Base-by-base conservation (phyloP, 2,888 invertebrate genomes). In the Eupithecia tripunctaria region DNA sequence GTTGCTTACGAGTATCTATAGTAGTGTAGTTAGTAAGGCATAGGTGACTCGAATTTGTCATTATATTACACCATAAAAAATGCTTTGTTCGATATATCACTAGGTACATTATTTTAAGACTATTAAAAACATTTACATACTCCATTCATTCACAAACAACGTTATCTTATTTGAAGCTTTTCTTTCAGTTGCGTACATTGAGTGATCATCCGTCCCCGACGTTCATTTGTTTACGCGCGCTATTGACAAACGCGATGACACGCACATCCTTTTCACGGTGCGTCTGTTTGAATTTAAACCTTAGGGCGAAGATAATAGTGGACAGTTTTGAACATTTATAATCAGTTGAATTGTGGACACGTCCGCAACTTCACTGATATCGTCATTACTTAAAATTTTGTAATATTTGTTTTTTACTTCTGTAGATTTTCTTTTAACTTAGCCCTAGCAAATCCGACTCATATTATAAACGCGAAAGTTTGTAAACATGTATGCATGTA, bases 211-310 rank as follows among this genome's bases (percentile, higher is more conserved):
- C 66, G 64, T 62, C 63, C 67, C 47, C 63, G 47, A 32, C 71
- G 25, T 60, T 69, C 56, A 69, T 67, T 84, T 84, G 85, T 87
- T 86, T 82, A 79, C 72, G 66, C 60, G 67, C 47, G 74, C 72
- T 69, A 80, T 84, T 82, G 81, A 84, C 85, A 82, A 78, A 65
- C 79, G 83, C 66, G 69, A 72, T 86, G 86, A 85, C 88, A 86
- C 84, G 87, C 87, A 87, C 80, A 85, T 85, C 86, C 85, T 84
- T 86, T 84, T 87, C 85, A 86, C 74, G 71, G 68, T 79, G 78
- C 75, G 27, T 66, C 68, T 78, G 77, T 67, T 63, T 29, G 59
- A 75, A 73, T 56, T 47, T 36, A 70, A 71, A 74, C 65, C 36
- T 62, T 32, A 32, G 4, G 21, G 29, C 29, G 29, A 27, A 29